These are phyloP conservation scores for Sylvilagus floridanus DNA, from an alignment of 2,797 vertebrate genomes.

Conservation along the genomic window DNA sequence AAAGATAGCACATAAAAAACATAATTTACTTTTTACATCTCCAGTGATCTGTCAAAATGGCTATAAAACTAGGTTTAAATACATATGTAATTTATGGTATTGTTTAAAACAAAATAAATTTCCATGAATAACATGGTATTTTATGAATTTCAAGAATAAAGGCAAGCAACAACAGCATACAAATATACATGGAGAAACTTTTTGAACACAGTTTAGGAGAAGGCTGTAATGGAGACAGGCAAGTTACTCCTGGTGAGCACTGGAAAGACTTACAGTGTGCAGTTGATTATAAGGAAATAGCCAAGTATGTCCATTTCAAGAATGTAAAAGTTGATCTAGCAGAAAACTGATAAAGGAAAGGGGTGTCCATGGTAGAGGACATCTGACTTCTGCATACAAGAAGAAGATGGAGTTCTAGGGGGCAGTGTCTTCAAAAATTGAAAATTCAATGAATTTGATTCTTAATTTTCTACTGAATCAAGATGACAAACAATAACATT, in stretches of 20 bases:
- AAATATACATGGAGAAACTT: neutral
- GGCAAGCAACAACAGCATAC: neutral
- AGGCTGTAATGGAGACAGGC: neutral
- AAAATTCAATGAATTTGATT: neutral
- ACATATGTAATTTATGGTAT: neutral
- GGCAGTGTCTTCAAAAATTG: neutral
- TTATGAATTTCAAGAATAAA: neutral
- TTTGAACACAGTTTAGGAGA: neutral
- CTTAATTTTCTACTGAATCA: slow-evolving; percentile 1
- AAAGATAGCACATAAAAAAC: slow-evolving; percentile 4
- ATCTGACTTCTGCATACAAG: neutral
- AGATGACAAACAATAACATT: slow-evolving; percentile 28
- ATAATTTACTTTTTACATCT: neutral
- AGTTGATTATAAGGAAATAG: neutral
- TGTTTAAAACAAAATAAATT: neutral
- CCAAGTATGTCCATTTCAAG: neutral
- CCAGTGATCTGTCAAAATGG: neutral
- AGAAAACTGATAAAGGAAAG: neutral
- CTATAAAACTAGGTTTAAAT: neutral
- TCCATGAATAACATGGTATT: neutral
- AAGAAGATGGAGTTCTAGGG: neutral
- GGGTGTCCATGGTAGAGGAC: neutral
- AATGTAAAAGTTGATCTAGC: neutral
- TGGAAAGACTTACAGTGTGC: neutral
- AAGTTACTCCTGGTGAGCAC: neutral